These are phyloP conservation scores for Colius striatus DNA, from an alignment of 2,113 vertebrate genomes.

Conservation along the genomic window DNA sequence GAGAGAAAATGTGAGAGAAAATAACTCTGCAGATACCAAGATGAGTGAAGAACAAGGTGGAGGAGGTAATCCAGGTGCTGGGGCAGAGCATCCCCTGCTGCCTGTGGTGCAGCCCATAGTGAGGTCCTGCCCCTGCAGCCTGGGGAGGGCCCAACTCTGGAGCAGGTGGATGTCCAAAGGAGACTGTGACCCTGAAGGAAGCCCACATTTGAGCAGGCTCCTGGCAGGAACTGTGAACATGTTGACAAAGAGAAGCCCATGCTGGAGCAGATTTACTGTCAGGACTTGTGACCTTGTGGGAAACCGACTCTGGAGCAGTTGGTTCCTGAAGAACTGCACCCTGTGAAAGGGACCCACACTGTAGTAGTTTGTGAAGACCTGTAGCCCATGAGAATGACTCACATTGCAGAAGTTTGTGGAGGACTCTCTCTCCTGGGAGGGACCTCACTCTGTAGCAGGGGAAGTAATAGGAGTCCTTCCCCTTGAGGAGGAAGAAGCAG, in stretches of 20 bases:
- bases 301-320: accelerated
- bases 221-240: background rate
- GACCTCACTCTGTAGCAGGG: background rate
- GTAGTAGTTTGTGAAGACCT: background rate
- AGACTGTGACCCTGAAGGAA: background rate
- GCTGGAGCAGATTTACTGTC: background rate
- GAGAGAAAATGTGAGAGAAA: too few species aligned
- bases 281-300: too few species aligned
- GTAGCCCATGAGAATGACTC: background rate
- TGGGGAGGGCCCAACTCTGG: too few species aligned
- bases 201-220: background rate
- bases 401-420: background rate
- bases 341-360: background rate
- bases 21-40: background rate
- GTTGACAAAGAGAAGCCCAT: background rate
- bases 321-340: background rate
- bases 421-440: accelerated
- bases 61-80: background rate
- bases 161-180: background rate
- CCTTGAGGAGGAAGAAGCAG: background rate
- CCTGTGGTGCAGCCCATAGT: background rate
- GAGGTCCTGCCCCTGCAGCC: background rate
- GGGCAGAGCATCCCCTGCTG: background rate
- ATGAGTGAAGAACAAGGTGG: background rate
- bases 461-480: background rate